These are phyloP conservation scores for Orientallactaga bullata DNA, from an alignment of 2,113 vertebrate species.

Conservation along the genomic window DNA sequence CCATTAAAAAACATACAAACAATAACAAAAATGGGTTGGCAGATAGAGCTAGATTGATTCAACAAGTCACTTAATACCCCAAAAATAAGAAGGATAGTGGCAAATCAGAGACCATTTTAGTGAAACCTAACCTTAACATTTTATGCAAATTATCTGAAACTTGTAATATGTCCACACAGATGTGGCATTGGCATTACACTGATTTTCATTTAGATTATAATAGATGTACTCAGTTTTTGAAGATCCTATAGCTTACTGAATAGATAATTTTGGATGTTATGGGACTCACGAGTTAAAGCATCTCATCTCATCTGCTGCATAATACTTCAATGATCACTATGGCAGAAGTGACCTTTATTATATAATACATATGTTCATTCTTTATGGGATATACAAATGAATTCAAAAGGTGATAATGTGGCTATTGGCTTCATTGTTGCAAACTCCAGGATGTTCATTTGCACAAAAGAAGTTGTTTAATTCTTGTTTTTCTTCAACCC, in stretches of 20 bases:
- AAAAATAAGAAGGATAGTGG: conserved; percentile 56
- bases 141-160: conserved; percentile 58
- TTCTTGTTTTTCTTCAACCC: conserved; percentile 50
- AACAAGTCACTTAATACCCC: neutral
- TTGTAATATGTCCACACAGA: conserved; percentile 66
- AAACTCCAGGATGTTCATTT: conserved; percentile 63
- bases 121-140: conserved; percentile 39
- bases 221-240: conserved; percentile 82
- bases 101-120: conserved; percentile 40
- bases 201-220: conserved; percentile 80
- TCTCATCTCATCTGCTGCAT: conserved; percentile 76
- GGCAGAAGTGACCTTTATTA: conserved; percentile 78
- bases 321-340: conserved; percentile 70
- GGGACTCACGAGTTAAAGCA: conserved; percentile 78
- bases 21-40: neutral
- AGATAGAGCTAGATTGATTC: neutral
- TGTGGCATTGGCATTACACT: conserved; percentile 81
- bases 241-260: conserved; percentile 58
- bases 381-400: conserved; percentile 45
- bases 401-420: conserved; percentile 59
- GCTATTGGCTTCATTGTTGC: neutral
- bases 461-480: conserved; percentile 43
- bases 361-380: conserved; percentile 61
- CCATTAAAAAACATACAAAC: neutral
- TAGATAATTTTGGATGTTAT: conserved; percentile 86